Evolutionary conservation across 2,888 invertebrate species (phyloP).

Genomic region (Gymnoscelis rufifasciata): DNA sequence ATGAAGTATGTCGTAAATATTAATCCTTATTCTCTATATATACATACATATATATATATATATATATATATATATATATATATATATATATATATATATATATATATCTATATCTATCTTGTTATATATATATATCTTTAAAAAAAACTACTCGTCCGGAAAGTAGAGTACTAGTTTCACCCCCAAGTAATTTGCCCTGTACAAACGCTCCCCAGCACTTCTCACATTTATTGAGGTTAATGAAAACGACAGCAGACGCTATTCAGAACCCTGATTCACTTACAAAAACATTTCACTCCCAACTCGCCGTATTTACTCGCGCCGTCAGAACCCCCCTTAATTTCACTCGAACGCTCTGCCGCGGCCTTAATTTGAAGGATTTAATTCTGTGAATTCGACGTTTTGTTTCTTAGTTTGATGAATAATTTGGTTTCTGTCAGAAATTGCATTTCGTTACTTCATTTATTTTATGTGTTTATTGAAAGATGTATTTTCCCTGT

Average conservation of each 20-base stretch:
- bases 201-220: slow-evolving; percentile 32
- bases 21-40: too few species aligned
- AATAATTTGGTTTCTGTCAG: slow-evolving; percentile 15
- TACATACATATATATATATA: too few species aligned
- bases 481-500: too few species aligned
- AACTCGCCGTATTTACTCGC: slow-evolving; percentile 12
- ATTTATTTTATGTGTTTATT: too few species aligned
- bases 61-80: too few species aligned
- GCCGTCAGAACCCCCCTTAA: slow-evolving; percentile 4
- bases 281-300: slow-evolving; percentile 43
- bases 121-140: too few species aligned
- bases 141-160: too few species aligned
- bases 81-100: too few species aligned
- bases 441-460: slow-evolving; percentile 6
- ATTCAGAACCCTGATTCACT: slow-evolving; percentile 40
- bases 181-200: slow-evolving; percentile 17
- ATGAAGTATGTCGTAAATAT: too few species aligned
- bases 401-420: slow-evolving; percentile 15
- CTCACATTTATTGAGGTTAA: slow-evolving; percentile 48
- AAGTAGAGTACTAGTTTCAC: too few species aligned
- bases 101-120: too few species aligned
- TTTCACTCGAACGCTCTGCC: slow-evolving; percentile 10
- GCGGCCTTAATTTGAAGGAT: slow-evolving; percentile 3
- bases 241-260: slow-evolving; percentile 48
- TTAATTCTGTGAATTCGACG: slow-evolving; percentile 15